These are phyloP conservation scores for Sitta europaea DNA, from an alignment of 2,113 vertebrate genomes.

Conservation along the genomic window DNA sequence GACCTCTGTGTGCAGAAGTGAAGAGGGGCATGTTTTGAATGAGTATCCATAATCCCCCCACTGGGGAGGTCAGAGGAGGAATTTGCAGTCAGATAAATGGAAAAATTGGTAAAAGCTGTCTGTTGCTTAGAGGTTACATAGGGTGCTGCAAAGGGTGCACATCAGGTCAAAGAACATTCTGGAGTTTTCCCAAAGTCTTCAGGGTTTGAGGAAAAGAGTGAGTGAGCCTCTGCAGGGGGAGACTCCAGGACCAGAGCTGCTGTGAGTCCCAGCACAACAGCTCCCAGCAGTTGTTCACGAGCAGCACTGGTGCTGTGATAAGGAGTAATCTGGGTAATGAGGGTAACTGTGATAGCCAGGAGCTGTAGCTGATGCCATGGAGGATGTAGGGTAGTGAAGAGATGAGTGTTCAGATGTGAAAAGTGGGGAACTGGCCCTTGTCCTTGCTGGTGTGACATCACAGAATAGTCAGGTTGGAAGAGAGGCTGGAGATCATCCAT, in stretches of 20 bases:
- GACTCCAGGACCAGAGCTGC: rapidly evolving
- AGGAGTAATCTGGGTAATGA: background rate
- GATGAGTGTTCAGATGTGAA: background rate
- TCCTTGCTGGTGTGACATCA: background rate
- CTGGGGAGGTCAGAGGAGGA: background rate
- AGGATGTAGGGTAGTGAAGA: background rate
- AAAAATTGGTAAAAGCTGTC: background rate
- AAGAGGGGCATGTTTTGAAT: background rate
- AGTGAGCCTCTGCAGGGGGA: background rate
- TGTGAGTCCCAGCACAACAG: background rate
- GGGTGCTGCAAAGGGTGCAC: background rate
- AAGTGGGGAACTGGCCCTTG: background rate
- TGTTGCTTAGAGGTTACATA: background rate
- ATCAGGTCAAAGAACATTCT: background rate
- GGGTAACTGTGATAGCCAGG: background rate
- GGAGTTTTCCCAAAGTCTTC: background rate
- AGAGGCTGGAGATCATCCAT: background rate
- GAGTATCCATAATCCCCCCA: background rate
- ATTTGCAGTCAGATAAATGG: background rate
- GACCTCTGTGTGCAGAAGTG: background rate
- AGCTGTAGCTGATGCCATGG: background rate
- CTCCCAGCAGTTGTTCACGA: background rate
- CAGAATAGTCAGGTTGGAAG: background rate
- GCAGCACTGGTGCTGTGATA: background rate
- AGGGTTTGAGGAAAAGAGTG: background rate